phyloP scores from a whole-genome alignment of 2,113 vertebrate genomes.

The Maccullochella peelii region DNA sequence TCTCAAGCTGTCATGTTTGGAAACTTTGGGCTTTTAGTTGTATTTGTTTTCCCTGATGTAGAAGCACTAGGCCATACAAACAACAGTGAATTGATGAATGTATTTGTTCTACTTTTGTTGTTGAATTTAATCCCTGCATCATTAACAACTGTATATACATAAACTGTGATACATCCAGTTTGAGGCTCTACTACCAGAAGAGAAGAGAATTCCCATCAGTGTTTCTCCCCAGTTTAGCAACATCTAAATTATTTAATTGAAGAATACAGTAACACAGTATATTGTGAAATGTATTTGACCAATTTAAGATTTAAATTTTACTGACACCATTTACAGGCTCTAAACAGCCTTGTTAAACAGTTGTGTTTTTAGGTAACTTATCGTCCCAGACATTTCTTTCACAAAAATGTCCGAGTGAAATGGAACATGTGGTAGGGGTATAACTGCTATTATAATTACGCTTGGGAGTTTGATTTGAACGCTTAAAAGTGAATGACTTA shows the following conservation, averaged over 20 bases:
- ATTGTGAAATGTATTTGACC: not conserved
- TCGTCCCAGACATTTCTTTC: not conserved
- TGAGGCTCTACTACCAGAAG: not conserved
- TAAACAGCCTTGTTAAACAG: not conserved
- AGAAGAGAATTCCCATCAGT: not conserved
- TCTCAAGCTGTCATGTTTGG: constrained; percentile 42
- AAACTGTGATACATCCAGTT: not conserved
- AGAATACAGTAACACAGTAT: not conserved
- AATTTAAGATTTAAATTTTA: not conserved
- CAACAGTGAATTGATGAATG: not conserved
- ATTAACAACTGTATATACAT: not conserved
- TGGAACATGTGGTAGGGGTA: not conserved
- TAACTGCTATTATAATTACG: not conserved
- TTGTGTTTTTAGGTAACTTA: not conserved
- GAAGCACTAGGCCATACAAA: not conserved
- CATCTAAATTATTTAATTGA: not conserved
- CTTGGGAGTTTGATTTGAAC: not conserved
- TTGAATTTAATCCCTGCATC: not conserved
- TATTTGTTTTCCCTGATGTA: constrained; percentile 19
- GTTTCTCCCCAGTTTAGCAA: not conserved
- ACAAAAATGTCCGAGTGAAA: not conserved
- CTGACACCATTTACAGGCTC: not conserved
- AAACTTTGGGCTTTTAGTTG: constrained; percentile 20
- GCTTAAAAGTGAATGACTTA: not conserved
- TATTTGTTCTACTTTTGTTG: constrained; percentile 2